Evolutionary conservation across 2,797 vertebrate genomes (phyloP).

Genomic region (Danio kyathit): DNA sequence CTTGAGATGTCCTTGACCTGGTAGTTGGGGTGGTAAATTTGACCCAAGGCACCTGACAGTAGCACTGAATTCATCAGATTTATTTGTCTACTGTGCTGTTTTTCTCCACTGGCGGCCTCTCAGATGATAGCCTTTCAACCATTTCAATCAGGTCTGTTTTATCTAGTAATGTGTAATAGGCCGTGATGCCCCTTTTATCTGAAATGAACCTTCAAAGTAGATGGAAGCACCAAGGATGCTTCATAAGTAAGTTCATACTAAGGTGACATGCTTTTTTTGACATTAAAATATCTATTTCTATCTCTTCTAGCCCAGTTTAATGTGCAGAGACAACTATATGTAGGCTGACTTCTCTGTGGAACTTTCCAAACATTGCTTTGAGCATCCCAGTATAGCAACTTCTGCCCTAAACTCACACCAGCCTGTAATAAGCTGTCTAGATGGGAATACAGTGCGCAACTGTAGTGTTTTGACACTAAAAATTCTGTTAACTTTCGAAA

Average conservation of each 20-base stretch:
- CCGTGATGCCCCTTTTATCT: slow-evolving; percentile 25
- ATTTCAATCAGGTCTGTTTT: slow-evolving; percentile 39
- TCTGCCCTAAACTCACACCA: neutral
- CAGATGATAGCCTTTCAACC: slow-evolving; percentile 37
- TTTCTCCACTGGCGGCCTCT: slow-evolving; percentile 12
- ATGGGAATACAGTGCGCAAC: neutral
- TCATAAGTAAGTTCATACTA: neutral
- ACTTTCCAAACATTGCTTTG: neutral
- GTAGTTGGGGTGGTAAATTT: slow-evolving; percentile 43
- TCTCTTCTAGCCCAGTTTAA: neutral
- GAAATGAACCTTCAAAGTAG: slow-evolving; percentile 23
- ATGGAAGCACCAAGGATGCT: neutral
- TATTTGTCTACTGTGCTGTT: slow-evolving; percentile 39
- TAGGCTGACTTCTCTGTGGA: slow-evolving; percentile 1
- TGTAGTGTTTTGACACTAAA: neutral
- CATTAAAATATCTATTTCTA: neutral
- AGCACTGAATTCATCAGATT: slow-evolving; percentile 31
- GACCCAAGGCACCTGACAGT: slow-evolving; percentile 33
- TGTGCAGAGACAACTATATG: neutral
- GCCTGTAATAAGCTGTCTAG: neutral
- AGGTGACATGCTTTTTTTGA: neutral
- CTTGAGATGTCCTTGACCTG: slow-evolving; percentile 45
- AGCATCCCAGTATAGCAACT: neutral
- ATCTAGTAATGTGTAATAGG: slow-evolving; percentile 44
- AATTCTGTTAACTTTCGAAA: neutral